Evolutionary conservation across 2,888 invertebrate genomes (phyloP), one percentile per base, ranked within the genome.

Genomic region (Odontocerum albicorne): DNA sequence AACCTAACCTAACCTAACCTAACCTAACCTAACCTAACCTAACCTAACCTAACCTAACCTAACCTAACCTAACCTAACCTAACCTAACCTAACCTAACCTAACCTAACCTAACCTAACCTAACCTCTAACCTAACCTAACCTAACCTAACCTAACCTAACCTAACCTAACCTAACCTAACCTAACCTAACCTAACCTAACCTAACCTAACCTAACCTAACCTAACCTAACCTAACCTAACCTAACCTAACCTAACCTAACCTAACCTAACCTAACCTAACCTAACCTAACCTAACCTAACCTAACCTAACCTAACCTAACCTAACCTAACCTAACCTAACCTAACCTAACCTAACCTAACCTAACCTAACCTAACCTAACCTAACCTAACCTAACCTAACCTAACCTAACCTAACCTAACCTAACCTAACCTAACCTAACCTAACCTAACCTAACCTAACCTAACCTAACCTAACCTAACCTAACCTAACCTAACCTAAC

Each of bases 1-100:
- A 44, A 44, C 44, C 44, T 44, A 44, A 44, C 44, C 44, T 31
- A 44, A 44, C 44, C 44, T 44, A 44, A 44, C 44, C 44, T 44
- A 44, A 27, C 44, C 32, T 31, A 44, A 44, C 44, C 44, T 44
- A 44, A 44, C 44, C 44, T 32, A 44, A 44, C 44, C 44, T 32
- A 44, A 44, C 44, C 44, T 44, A 44, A 44, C 44, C 44, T 32
- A 44, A 44, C 44, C 44, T 44, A 44, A 44, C 44, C 32, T 31
- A 44, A 27, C 44, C 39, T 32, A 31, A 44, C 31, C 44, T 32
- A 31, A 44, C 31, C 44, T 32, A 31, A 44, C 31, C 44, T 32
- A 31, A 44, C 31, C 44, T n/a, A n/a, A n/a, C n/a, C n/a, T n/a
- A n/a, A n/a, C 39, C 17, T 32, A 31, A 44, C 31, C 44, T 32